Percentiles rank a stretch among this genome's conserved stretches.
Evolutionary conservation across 2,113 vertebrate species (phyloP).

Genomic region (Leucoraja erinaceus): DNA sequence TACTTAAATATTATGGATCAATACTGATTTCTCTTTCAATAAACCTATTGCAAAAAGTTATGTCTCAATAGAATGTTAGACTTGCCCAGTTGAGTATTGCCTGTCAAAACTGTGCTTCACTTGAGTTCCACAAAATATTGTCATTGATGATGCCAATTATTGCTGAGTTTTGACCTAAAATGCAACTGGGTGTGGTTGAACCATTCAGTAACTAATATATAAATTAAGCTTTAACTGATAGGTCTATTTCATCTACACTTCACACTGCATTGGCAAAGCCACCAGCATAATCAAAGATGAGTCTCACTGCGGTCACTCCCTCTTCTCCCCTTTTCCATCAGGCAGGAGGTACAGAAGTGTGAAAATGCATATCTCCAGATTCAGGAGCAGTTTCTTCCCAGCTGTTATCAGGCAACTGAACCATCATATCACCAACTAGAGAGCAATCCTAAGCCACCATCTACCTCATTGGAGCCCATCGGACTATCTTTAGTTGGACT

Average conservation of each 20-base stretch:
- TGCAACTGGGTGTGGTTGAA: conserved; percentile 48
- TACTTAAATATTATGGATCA: background rate
- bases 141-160: background rate
- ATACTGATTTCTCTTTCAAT: background rate
- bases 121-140: background rate
- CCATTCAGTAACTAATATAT: conserved; percentile 45
- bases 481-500: too few relatives aligned
- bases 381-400: too few relatives aligned
- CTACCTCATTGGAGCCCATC: too few relatives aligned
- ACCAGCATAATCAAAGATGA: too few relatives aligned
- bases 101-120: background rate
- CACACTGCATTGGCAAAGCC: too few relatives aligned
- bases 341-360: too few relatives aligned
- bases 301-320: too few relatives aligned
- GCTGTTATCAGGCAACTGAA: too few relatives aligned
- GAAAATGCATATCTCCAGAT: too few relatives aligned
- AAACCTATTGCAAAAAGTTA: background rate
- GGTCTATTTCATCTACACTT: background rate
- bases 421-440: too few relatives aligned
- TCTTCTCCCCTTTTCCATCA: too few relatives aligned
- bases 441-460: too few relatives aligned
- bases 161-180: conserved; percentile 41
- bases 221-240: background rate
- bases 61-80: background rate
- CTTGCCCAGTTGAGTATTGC: background rate